These are phyloP conservation scores for Porites australiensis DNA, from an alignment of 64 coral and sea anemone genomes.

Conservation along the genomic window DNA sequence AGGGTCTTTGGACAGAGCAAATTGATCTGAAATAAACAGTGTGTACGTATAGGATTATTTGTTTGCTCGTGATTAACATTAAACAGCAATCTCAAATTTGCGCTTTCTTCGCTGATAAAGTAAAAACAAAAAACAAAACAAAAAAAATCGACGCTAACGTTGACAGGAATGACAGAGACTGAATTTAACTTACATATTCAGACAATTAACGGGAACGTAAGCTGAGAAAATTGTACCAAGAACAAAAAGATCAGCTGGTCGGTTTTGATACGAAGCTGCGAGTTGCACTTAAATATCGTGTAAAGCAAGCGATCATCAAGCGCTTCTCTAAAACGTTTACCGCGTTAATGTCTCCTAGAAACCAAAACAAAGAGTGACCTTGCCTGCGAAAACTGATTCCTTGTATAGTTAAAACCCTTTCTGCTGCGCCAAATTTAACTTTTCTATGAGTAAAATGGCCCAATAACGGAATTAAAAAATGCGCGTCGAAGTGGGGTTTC, in stretches of 20 bases:
- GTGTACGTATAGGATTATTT: slow-evolving; percentile 2
- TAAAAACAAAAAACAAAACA: not conserved
- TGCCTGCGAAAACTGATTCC: not conserved
- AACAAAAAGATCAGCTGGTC: not conserved
- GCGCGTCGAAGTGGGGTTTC: not conserved
- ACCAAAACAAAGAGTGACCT: slow-evolving; percentile 22
- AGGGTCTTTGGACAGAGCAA: not conserved
- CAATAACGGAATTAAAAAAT: not conserved
- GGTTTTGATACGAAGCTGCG: not conserved
- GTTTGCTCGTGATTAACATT: slow-evolving; percentile 11
- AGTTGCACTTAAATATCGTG: not conserved
- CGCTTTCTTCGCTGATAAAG: not conserved
- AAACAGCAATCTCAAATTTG: not conserved
- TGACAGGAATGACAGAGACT: not conserved
- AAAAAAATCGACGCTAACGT: not conserved
- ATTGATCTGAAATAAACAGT: not conserved
- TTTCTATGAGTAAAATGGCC: slow-evolving; percentile 28
- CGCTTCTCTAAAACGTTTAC: not conserved
- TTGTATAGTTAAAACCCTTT: not conserved
- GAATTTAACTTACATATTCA: not conserved
- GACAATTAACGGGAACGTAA: not conserved
- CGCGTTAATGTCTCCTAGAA: not conserved
- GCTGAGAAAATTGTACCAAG: not conserved
- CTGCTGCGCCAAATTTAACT: not conserved
- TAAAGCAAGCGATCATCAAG: not conserved